Base-by-base conservation (phyloP, 2,113 vertebrate genomes). In the Sinocyclocheilus maitianheensis region DNA sequence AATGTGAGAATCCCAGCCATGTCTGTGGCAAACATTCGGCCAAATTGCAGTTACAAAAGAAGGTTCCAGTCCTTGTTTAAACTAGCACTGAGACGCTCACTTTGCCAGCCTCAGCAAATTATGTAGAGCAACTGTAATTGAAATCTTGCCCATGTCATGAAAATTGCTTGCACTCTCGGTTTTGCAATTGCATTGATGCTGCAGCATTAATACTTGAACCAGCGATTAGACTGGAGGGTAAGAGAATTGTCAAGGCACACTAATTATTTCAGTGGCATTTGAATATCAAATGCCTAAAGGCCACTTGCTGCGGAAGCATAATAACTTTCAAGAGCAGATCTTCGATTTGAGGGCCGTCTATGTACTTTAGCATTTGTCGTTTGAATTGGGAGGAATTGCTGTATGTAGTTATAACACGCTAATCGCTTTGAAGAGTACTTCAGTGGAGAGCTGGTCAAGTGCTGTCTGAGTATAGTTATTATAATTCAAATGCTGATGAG, bases 21-120 rank as follows among this genome's bases (percentile, higher is more conserved):
- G 67, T 88, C 83, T 87, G 77, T 10, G 62, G 65, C 90, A 88
- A 88, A 65, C 60, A 69, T 88, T 91, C 83, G 34, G 24, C 86
- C 85, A 89, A 86, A 87, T 71, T 65, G 13, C 71, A 48, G 60
- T 60, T 75, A 87, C 89, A 90, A 89, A 89, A 86, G 86, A 24
- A 14, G 0, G 3, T 86, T 90, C 90, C 89, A 89, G 76, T 77
- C 76, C 76, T 87, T 85, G 40, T 30, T 65, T 76, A 53, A 53
- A 22, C 67, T 16, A 86, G n/a, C 85, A 16, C 18, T 63, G 84
- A 60, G 62, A 81, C 20, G 5, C 4, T 80, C 20, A 40, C 13
- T 88, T 75, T 83, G 48, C 48, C 62, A 79, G 37, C 43, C 53
- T 84, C 74, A 53, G 78, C 62, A 30, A 81, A 76, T 86, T 79